phyloP scores from a whole-genome alignment of 2,113 vertebrate genomes.

The Chlorocebus sabaeus region DNA sequence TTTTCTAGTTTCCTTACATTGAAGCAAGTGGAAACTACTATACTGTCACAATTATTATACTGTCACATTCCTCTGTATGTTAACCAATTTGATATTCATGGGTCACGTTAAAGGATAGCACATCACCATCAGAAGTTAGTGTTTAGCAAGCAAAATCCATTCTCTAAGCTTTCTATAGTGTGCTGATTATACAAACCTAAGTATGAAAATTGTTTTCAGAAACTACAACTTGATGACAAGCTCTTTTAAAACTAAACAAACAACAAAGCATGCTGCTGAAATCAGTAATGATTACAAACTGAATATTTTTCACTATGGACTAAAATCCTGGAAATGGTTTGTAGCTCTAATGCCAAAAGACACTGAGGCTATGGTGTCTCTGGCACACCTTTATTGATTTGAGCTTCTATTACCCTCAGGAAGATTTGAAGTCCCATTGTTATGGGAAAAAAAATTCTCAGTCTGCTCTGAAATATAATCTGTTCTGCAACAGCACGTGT shows the following conservation, averaged over 20 bases:
- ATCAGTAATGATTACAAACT: neutral
- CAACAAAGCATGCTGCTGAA: neutral
- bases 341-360: neutral
- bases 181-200: neutral
- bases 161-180: neutral
- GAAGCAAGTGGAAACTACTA: neutral
- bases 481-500: neutral
- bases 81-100: neutral
- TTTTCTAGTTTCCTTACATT: neutral
- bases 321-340: neutral
- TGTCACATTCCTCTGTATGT: neutral
- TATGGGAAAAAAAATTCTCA: neutral
- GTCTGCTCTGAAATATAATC: neutral
- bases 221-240: neutral
- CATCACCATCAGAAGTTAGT: neutral
- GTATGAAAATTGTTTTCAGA: neutral
- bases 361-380: neutral
- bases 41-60: neutral
- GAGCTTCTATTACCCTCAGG: neutral
- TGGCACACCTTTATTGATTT: neutral
- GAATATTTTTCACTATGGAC: neutral
- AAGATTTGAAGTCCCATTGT: neutral
- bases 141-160: constrained; percentile 15
- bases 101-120: neutral
- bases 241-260: constrained; percentile 39